Conservation (phyloP, 2,888 invertebrate genomes). For the Drosophila dives region DNA sequence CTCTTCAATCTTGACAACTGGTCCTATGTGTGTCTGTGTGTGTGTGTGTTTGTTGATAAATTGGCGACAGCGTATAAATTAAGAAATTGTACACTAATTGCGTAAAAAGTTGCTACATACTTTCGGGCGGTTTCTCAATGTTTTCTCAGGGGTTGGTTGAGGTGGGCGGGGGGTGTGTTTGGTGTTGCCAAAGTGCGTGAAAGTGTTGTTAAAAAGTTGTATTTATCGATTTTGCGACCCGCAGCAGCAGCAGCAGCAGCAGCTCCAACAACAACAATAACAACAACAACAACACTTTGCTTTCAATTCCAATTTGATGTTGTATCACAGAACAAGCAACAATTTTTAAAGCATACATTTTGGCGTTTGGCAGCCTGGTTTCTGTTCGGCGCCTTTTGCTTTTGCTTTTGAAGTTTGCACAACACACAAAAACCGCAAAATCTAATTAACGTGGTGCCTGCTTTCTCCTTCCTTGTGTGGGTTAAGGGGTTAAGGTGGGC, state of each 20-base stretch:
- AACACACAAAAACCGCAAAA: constrained; percentile 78
- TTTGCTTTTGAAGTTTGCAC: constrained; percentile 77
- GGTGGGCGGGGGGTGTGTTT: background rate
- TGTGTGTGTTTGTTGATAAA: constrained; percentile 72
- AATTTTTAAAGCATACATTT: constrained; percentile 73
- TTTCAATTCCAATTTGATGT: constrained; percentile 74
- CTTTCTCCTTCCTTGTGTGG: constrained; percentile 55
- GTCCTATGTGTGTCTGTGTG: constrained; percentile 17
- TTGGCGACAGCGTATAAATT: constrained; percentile 83
- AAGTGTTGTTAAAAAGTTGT: constrained; percentile 75
- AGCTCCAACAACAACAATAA: too few relatives aligned
- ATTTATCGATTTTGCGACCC: constrained; percentile 70
- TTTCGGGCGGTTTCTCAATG: constrained; percentile 70
- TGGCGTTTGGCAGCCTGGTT: constrained; percentile 67
- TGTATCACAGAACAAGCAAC: constrained; percentile 58
- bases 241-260: constrained; percentile 40
- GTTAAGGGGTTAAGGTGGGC: constrained; percentile 17
- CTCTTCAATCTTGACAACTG: constrained; percentile 5
- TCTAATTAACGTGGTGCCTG: constrained; percentile 75
- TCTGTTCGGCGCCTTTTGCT: constrained; percentile 45
- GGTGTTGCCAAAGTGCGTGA: constrained; percentile 61
- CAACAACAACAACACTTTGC: too few relatives aligned
- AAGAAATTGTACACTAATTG: constrained; percentile 83
- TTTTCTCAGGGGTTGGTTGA: background rate
- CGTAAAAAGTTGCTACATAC: constrained; percentile 78